These are phyloP conservation scores for Pangasius mekongensis DNA, from an alignment of 2,797 vertebrate genomes.

Conservation along the genomic window DNA sequence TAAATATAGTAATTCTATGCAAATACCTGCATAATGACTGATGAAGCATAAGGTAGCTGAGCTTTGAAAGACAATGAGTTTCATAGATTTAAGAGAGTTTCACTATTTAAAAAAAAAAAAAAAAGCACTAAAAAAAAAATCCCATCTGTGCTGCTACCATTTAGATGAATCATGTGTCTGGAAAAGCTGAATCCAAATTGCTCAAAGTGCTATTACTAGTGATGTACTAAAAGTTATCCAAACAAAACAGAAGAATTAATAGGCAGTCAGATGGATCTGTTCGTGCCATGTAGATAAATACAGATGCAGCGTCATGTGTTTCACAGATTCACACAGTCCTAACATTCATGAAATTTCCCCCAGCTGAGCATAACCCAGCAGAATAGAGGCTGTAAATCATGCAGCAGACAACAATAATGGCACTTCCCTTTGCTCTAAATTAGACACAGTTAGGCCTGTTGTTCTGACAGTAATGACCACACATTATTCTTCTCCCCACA, in stretches of 20 bases:
- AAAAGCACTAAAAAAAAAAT: neutral
- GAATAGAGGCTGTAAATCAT: slow-evolving; percentile 6
- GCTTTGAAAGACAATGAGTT: slow-evolving; percentile 34
- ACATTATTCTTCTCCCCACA: slow-evolving; percentile 28
- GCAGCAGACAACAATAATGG: slow-evolving; percentile 18
- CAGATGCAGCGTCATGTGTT: slow-evolving; percentile 25
- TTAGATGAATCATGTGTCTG: slow-evolving; percentile 47
- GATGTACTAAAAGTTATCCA: slow-evolving; percentile 16
- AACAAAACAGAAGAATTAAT: slow-evolving; percentile 31
- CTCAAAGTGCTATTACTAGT: slow-evolving; percentile 28
- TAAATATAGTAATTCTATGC: neutral
- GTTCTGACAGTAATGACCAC: slow-evolving; percentile 32
- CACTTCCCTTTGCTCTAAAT: slow-evolving; percentile 1
- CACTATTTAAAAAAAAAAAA: slow-evolving; percentile 6
- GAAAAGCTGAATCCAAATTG: slow-evolving; percentile 37
- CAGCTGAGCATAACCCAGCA: slow-evolving; percentile 5
- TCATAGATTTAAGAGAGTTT: slow-evolving; percentile 36
- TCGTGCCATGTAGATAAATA: slow-evolving; percentile 5
- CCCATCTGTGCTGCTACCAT: slow-evolving; percentile 18
- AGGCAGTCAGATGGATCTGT: slow-evolving; percentile 17
- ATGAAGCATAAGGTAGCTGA: slow-evolving; percentile 15
- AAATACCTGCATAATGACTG: neutral
- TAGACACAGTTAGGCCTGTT: slow-evolving; percentile 16
- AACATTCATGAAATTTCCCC: slow-evolving; percentile 9
- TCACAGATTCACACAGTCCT: slow-evolving; percentile 14